These are phyloP conservation scores for Grammomys surdaster DNA, from an alignment of 2,113 vertebrate genomes.

Conservation along the genomic window DNA sequence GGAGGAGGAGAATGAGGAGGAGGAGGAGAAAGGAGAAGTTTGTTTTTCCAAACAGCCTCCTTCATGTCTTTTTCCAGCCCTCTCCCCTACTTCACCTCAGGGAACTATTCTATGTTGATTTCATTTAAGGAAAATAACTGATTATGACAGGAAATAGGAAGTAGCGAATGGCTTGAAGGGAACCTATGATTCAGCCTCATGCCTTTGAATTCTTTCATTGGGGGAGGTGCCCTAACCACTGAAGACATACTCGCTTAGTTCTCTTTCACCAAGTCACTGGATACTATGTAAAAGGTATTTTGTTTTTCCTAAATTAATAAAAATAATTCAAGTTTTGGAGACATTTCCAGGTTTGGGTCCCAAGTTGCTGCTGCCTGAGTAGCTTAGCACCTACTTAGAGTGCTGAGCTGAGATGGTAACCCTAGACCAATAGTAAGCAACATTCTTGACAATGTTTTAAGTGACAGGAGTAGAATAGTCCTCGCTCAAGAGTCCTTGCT, in stretches of 20 bases:
- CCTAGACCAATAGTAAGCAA: not conserved
- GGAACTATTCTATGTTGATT: not conserved
- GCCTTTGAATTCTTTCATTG: not conserved
- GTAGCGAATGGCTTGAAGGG: not conserved
- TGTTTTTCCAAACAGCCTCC: not conserved
- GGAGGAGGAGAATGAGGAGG: not conserved
- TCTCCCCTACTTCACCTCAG: no score
- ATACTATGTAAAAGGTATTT: not conserved
- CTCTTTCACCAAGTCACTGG: not conserved
- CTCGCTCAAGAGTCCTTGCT: not conserved
- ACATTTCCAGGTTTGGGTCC: not conserved
- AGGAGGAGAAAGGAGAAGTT: not conserved
- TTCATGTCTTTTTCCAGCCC: not conserved
- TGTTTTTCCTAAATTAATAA: not conserved
- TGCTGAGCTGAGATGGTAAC: not conserved
- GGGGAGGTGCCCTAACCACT: not conserved
- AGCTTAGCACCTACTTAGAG: not conserved
- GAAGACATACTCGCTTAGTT: not conserved
- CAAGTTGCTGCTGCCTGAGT: not conserved
- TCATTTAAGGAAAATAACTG: not conserved
- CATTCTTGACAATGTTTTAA: not conserved
- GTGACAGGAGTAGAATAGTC: not conserved
- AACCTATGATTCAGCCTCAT: not conserved
- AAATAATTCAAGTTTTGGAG: conserved; percentile 7
- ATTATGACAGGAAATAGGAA: not conserved